Conservation (phyloP, 2,888 invertebrate species). For the Theodoxus fluviatilis region DNA sequence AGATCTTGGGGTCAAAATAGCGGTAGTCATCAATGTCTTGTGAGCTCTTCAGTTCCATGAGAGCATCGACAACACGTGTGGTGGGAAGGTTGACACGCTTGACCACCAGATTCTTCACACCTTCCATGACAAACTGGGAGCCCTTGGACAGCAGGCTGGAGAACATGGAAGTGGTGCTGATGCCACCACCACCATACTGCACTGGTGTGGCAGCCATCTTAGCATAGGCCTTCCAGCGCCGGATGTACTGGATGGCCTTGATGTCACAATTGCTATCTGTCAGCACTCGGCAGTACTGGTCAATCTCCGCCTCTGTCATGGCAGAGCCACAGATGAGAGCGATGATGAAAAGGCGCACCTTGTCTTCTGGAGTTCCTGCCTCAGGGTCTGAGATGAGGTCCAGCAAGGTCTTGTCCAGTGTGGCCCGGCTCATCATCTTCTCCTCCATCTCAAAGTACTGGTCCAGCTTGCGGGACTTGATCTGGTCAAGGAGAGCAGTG, state of each 20-base stretch:
- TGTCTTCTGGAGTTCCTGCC: constrained; percentile 88
- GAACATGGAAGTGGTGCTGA: constrained; percentile 96
- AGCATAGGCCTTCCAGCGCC: constrained; percentile 88
- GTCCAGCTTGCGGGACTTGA: constrained; percentile 84
- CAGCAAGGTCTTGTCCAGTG: constrained; percentile 79
- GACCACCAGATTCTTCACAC: constrained; percentile 97
- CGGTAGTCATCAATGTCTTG: constrained; percentile 85
- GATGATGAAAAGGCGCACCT: constrained; percentile 90
- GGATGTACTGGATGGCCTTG: constrained; percentile 84
- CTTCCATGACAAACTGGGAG: constrained; percentile 98
- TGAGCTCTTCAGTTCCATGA: constrained; percentile 81
- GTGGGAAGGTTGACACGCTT: constrained; percentile 96
- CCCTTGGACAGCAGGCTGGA: constrained; percentile 96
- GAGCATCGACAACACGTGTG: constrained; percentile 88
- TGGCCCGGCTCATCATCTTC: constrained; percentile 82
- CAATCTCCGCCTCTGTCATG: constrained; percentile 82
- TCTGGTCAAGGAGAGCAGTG: constrained; percentile 72
- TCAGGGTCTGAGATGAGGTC: constrained; percentile 87
- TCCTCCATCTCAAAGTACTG: constrained; percentile 98
- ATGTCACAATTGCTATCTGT: constrained; percentile 84
- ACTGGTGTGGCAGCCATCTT: constrained; percentile 78
- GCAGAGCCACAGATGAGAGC: constrained; percentile 82
- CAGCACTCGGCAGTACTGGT: constrained; percentile 82
- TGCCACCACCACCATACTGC: constrained; percentile 80
- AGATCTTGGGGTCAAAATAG: constrained; percentile 94